Evolutionary conservation across 1,140 invertebrate genomes (phyloP).

Genomic region (Cherax quadricarinatus): DNA sequence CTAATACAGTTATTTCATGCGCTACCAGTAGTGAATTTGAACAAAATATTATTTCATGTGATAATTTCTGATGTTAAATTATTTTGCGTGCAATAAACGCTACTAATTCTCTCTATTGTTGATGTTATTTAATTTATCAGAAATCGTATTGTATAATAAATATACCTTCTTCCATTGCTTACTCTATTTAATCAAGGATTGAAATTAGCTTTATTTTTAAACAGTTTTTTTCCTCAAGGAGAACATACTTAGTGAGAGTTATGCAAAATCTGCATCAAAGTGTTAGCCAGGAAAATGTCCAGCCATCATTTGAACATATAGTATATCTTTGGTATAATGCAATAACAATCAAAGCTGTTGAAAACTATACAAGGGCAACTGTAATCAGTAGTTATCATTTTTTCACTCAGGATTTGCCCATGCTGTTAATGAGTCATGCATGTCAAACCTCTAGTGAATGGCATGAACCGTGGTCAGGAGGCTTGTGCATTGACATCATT

Average conservation of each 20-base stretch:
- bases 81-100: background rate
- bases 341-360: background rate
- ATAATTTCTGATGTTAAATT: background rate
- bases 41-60: background rate
- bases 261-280: background rate
- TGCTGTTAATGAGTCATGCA: background rate
- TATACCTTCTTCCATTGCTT: background rate
- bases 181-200: background rate
- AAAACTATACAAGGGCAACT: background rate
- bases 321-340: background rate
- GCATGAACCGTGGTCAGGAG: background rate
- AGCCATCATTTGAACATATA: background rate
- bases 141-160: background rate
- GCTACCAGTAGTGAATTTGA: background rate
- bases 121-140: background rate
- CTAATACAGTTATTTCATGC: background rate
- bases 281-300: background rate
- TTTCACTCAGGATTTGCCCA: background rate
- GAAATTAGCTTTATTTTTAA: background rate
- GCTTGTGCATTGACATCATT: background rate
- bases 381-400: background rate
- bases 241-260: background rate
- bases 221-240: background rate
- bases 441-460: background rate
- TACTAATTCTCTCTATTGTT: background rate